Evolutionary conservation across 2,797 vertebrate genomes (phyloP).

Genomic region (Amblyopsis hoosieri): DNA sequence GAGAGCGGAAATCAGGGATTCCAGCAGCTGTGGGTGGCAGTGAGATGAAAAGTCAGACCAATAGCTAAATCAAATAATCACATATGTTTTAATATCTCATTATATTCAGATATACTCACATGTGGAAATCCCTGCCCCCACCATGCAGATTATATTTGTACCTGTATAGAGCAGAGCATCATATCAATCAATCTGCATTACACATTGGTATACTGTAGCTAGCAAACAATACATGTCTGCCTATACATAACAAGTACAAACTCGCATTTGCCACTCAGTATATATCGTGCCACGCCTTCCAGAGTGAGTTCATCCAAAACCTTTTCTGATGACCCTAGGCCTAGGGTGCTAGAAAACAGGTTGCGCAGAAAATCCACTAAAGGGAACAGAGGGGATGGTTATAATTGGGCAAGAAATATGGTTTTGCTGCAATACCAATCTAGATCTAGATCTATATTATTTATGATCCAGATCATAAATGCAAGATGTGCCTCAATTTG

Average conservation of each 20-base stretch:
- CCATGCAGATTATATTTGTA: slow-evolving; percentile 89
- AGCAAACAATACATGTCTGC: not conserved
- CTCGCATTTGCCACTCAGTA: slow-evolving; percentile 88
- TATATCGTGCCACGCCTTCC: slow-evolving; percentile 83
- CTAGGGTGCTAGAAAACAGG: slow-evolving; percentile 85
- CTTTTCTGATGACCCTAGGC: slow-evolving; percentile 80
- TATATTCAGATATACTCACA: slow-evolving; percentile 76
- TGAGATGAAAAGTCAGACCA: not conserved
- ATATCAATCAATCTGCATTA: not conserved
- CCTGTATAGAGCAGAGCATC: slow-evolving; percentile 68
- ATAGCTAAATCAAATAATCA: not conserved
- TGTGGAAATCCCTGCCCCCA: slow-evolving; percentile 93
- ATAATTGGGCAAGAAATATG: not conserved
- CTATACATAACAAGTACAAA: not conserved
- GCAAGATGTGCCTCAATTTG: too few relatives aligned
- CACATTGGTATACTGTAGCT: not conserved
- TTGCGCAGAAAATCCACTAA: slow-evolving; percentile 90
- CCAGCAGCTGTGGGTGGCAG: slow-evolving; percentile 81
- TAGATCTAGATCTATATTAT: not conserved
- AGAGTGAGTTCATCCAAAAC: slow-evolving; percentile 87
- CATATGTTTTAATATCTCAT: not conserved
- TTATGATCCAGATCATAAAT: too few relatives aligned
- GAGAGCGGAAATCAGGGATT: slow-evolving; percentile 93
- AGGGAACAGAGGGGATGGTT: slow-evolving; percentile 10
- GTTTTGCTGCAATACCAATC: not conserved